Conservation (phyloP, 2,113 vertebrate species). For the Gallinago paraguaiae region DNA sequence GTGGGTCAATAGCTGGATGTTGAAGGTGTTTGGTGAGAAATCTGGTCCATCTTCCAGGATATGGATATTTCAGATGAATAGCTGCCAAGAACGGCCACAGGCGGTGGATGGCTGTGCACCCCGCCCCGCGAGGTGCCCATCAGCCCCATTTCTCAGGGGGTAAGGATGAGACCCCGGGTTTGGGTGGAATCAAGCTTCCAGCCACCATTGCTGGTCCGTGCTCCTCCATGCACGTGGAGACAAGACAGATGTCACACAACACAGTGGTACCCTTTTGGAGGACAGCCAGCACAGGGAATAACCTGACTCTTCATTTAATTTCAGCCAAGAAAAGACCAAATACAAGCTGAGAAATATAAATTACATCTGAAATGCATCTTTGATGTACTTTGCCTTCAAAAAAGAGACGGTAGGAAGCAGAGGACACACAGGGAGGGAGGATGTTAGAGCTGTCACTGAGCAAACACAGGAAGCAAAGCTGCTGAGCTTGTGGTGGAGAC, state of each 20-base stretch:
- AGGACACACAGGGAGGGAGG: background rate
- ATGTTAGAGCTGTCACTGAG: background rate
- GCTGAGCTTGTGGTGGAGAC: background rate
- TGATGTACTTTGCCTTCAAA: background rate
- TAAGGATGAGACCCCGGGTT: background rate
- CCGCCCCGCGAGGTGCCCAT: background rate
- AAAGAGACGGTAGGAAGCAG: background rate
- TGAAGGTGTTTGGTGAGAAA: background rate
- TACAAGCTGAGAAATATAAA: background rate
- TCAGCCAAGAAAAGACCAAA: background rate
- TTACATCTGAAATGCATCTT: background rate
- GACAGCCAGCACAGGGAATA: background rate
- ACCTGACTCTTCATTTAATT: background rate
- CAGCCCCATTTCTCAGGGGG: background rate
- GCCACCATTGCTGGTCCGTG: rapidly evolving
- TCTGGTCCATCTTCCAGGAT: rapidly evolving
- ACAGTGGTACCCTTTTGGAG: background rate
- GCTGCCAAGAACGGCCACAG: background rate
- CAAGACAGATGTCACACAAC: background rate
- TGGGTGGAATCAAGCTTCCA: background rate
- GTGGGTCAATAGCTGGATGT: background rate
- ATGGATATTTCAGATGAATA: background rate
- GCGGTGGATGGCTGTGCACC: rapidly evolving
- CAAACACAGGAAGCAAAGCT: background rate
- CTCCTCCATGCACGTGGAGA: rapidly evolving